Base-by-base conservation (phyloP, 2,113 vertebrate genomes). In the Nothocercus nigrocapillus region DNA sequence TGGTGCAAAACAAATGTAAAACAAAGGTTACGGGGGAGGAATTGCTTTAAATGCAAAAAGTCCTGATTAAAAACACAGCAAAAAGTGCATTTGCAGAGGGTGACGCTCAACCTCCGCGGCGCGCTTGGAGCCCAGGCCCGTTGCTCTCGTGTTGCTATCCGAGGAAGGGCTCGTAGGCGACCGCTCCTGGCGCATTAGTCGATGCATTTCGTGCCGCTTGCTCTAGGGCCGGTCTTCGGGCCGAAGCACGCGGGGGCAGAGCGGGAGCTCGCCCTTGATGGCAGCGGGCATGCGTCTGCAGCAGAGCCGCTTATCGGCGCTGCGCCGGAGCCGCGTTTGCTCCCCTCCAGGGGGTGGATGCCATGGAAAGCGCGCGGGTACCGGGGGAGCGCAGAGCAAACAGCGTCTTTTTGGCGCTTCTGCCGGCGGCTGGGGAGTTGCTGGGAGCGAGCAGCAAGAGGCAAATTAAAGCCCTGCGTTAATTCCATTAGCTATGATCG, bases 401-500 rank as follows among this genome's bases (percentile, higher is more conserved):
- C 77, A 49, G 68, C 77, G 10, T 42, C 63, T 86, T 74, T 88
- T 44, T 94, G 93, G 76, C 12, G 5, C 79, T 83, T 34, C 76
- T 91, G 85, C 88, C 4, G 24, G 85, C 80, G 82, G 79, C 79
- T 95, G 82, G 80, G 85, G 88, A 94, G 61, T 68, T 75, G 64
- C 90, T 54, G 86, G 77, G 95, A 79, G 95, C 6, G 3, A 94
- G 81, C 91, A 78, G 95, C 4, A 0, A 93, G 94, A 94, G 92
- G 90, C 88, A 93, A 84, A 95, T 95, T 96, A 95, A 94, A 94
- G 82, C 83, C 92, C 90, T 68, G 88, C 88, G 76, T 95, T 94
- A 94, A 94, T 96, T 96, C 85, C 92, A 86, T 96, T 93, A 93
- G 22, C 94, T 45, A 18, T 81, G 92, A 94, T 93, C 84, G 87